Evolutionary conservation across 2,797 vertebrate species (phyloP).

Genomic region (Gorsachius magnificus): DNA sequence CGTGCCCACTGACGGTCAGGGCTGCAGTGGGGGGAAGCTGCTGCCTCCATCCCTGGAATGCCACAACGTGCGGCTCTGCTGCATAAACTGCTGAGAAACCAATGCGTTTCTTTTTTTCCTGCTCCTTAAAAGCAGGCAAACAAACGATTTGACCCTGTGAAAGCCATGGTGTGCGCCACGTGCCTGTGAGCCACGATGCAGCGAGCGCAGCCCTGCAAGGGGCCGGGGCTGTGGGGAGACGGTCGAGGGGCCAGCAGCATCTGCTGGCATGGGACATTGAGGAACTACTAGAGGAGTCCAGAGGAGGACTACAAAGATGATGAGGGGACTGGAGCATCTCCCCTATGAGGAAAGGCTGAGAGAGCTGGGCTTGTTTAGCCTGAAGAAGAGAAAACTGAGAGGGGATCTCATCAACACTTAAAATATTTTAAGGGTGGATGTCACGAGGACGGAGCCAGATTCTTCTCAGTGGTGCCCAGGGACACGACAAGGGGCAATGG

Average conservation of each 20-base stretch:
- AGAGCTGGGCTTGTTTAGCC: no score
- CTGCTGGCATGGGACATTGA: neutral
- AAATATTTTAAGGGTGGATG: no score
- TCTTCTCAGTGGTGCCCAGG: no score
- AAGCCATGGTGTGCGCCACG: fast-evolving
- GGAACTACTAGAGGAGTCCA: no score
- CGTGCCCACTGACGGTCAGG: neutral
- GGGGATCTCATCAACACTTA: no score
- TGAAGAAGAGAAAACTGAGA: no score
- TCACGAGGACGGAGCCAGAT: no score
- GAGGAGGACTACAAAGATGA: no score
- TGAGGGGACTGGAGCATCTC: no score
- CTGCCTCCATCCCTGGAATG: neutral
- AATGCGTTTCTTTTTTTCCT: neutral
- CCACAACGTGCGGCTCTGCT: neutral
- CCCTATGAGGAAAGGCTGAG: no score
- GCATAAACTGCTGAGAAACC: neutral
- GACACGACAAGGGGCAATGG: no score
- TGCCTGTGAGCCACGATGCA: neutral
- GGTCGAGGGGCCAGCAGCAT: neutral
- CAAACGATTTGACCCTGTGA: neutral
- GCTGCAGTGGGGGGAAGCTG: neutral
- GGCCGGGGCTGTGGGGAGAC: fast-evolving
- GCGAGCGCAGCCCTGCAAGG: neutral
- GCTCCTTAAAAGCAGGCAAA: neutral